Evolutionary conservation across 2,888 invertebrate species (phyloP).

Genomic region (Micropterix aruncella): DNA sequence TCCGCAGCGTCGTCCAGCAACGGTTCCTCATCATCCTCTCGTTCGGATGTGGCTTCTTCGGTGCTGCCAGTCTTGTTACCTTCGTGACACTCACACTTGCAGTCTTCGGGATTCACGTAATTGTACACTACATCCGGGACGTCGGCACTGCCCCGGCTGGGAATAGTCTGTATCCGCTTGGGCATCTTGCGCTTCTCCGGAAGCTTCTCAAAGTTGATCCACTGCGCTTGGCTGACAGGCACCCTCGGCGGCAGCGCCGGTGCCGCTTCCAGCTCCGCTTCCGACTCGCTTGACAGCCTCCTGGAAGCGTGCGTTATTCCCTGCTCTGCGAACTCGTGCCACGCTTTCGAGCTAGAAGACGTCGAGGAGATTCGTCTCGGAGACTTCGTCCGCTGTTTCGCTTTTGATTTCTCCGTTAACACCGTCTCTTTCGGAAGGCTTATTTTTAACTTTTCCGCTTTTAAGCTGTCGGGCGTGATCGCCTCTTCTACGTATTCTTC

Average conservation of each 20-base stretch:
- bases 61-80: conserved; percentile 18
- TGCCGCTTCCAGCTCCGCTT: conserved; percentile 16
- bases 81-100: conserved; percentile 78
- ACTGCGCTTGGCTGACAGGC: conserved; percentile 35
- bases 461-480: conserved; percentile 19
- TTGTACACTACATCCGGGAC: conserved; percentile 39
- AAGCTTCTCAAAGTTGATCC: conserved; percentile 81
- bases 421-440: conserved; percentile 47
- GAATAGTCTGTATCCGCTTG: conserved; percentile 70
- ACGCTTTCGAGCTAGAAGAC: conserved; percentile 32
- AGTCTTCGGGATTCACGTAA: conserved; percentile 79
- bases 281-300: conserved; percentile 14
- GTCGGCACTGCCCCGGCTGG: conserved; percentile 35
- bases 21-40: conserved; percentile 21
- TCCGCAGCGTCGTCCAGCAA: conserved; percentile 18
- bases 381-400: conserved; percentile 28
- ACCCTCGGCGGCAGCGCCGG: conserved; percentile 29
- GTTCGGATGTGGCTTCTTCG: conserved; percentile 14
- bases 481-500: conserved; percentile 48
- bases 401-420: conserved; percentile 16
- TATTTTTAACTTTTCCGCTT: conserved; percentile 53
- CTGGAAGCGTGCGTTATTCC: conserved; percentile 34
- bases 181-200: conserved; percentile 71
- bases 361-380: conserved; percentile 33
- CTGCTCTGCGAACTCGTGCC: conserved; percentile 49